Percentiles rank a stretch among this genome's conserved stretches.
These are phyloP conservation scores for Uloborus diversus DNA, from an alignment of 1,140 invertebrate genomes.

Conservation along the genomic window DNA sequence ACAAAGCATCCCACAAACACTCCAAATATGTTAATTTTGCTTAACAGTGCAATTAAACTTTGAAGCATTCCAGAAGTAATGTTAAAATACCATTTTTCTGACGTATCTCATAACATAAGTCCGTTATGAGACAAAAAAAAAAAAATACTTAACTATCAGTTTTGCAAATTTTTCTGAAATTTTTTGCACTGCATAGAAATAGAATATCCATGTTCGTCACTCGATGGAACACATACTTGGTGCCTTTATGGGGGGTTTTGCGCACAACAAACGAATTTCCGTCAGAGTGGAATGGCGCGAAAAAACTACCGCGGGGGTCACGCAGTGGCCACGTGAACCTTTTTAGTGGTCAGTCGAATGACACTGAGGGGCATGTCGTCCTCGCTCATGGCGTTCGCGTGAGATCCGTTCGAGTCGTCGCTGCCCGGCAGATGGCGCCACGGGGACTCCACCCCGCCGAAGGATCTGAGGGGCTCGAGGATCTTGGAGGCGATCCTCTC, in stretches of 20 bases:
- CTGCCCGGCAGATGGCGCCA: neutral
- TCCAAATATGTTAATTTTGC: neutral
- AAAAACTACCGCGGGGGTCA: conserved; percentile 12
- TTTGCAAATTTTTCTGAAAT: neutral
- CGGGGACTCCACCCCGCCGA: neutral
- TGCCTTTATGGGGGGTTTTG: conserved; percentile 1
- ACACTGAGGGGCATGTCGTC: conserved; percentile 25
- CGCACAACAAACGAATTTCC: conserved; percentile 42
- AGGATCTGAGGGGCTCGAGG: conserved; percentile 17
- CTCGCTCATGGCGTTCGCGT: conserved; percentile 19
- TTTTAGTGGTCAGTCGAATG: conserved; percentile 42
- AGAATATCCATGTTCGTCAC: neutral
- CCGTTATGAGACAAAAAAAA: no score
- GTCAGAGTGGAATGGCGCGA: neutral
- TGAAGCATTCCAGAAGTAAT: neutral
- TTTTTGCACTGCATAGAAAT: neutral
- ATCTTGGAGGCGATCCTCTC: conserved; percentile 6
- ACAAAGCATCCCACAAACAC: neutral
- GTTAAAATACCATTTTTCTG: no score
- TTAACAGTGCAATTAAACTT: neutral
- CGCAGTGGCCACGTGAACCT: conserved; percentile 38
- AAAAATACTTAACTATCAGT: no score
- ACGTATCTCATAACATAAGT: no score
- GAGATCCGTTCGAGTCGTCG: conserved; percentile 25
- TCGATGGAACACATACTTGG: neutral